phyloP scores from a whole-genome alignment of 1,140 invertebrate genomes.

The Aphelinus atriplicis region DNA sequence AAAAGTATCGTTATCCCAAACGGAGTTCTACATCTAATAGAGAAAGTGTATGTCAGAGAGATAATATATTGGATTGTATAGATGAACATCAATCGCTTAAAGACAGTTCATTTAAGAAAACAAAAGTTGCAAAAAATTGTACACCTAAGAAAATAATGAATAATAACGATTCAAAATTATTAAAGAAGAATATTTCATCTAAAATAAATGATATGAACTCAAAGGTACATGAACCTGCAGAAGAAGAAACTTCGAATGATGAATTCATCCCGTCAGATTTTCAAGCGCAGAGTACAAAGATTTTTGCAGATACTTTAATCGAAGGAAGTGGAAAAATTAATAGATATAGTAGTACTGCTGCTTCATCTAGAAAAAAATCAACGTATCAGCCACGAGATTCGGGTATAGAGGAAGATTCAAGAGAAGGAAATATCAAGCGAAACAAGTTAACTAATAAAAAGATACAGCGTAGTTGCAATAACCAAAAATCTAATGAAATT shows the following conservation, averaged over 20 bases:
- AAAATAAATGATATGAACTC: not conserved
- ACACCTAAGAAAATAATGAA: not conserved
- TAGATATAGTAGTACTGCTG: not conserved
- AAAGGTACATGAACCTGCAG: not conserved
- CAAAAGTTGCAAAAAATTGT: not conserved
- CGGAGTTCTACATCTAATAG: too few species aligned
- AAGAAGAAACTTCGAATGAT: constrained; percentile 13
- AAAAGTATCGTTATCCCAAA: too few species aligned
- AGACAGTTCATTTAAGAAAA: not conserved
- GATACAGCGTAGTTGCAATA: not conserved
- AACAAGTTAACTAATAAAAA: not conserved
- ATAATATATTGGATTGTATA: too few species aligned
- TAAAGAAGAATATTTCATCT: constrained; percentile 14
- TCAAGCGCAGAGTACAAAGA: constrained; percentile 29
- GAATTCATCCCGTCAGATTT: constrained; percentile 21
- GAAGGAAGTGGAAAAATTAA: not conserved
- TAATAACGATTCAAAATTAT: not conserved
- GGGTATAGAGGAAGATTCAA: constrained; percentile 32
- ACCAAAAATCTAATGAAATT: too few species aligned
- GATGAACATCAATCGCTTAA: too few species aligned
- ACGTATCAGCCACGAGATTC: constrained; percentile 24
- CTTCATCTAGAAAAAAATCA: not conserved
- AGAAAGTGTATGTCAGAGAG: too few species aligned
- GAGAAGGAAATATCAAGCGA: constrained; percentile 17
- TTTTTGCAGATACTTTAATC: constrained; percentile 17